A percentile compares a stretch with the other conserved stretches of the same genome.
These are phyloP conservation scores for Micoletzkya japonica DNA, from an alignment of 2,888 invertebrate genomes.

Conservation along the genomic window DNA sequence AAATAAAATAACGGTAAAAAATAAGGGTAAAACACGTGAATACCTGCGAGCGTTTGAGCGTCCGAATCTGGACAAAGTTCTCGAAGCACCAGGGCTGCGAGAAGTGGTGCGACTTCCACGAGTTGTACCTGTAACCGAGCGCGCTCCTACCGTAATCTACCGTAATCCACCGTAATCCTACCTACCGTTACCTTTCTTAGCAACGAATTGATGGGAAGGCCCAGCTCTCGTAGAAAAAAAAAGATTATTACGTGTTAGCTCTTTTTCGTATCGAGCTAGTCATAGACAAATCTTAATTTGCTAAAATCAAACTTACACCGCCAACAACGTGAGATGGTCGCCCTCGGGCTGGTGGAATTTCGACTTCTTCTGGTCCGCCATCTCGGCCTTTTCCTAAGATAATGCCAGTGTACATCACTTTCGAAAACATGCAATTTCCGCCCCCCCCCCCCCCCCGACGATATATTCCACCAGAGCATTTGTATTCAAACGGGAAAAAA, in stretches of 20 bases:
- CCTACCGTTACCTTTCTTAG: too few species aligned
- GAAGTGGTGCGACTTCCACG: constrained; percentile 98
- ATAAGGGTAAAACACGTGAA: background rate
- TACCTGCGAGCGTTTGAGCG: constrained; percentile 81
- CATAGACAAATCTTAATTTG: too few species aligned
- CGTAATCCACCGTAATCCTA: too few species aligned
- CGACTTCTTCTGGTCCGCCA: constrained; percentile 97
- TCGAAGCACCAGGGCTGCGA: constrained; percentile 99
- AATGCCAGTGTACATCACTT: background rate
- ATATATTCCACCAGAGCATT: background rate
- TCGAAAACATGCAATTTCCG: background rate
- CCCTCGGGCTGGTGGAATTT: constrained; percentile 99
- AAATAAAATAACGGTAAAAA: background rate
- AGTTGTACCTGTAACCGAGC: constrained; percentile 81
- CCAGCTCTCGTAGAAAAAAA: too few species aligned
- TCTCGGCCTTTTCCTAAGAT: constrained; percentile 85
- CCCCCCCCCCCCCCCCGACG: background rate
- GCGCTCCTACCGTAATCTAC: too few species aligned
- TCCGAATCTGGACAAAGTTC: constrained; percentile 96
- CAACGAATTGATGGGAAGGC: too few species aligned
- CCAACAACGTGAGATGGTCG: constrained; percentile 93
- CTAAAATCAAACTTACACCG: constrained; percentile 77
- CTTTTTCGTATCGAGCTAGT: too few species aligned
- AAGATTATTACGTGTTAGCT: too few species aligned
- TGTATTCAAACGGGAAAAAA: background rate